A percentile compares a stretch with the other conserved stretches of the same genome.
phyloP scores from a whole-genome alignment of 2,888 invertebrate genomes.

The Diploptera punctata region DNA sequence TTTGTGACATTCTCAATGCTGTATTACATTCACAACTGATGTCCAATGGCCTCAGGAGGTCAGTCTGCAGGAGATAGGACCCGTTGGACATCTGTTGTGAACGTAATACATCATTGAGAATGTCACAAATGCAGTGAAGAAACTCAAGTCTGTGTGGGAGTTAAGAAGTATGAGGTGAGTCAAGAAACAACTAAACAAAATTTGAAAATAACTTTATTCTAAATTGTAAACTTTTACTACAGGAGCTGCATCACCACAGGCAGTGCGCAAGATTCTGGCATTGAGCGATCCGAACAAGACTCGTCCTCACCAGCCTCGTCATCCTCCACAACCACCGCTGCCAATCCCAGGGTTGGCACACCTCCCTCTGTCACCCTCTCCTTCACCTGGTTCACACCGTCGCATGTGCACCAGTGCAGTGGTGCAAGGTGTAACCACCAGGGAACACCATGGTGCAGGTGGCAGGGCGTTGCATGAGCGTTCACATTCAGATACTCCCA shows the following conservation, averaged over 20 bases:
- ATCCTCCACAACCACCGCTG: constrained; percentile 58
- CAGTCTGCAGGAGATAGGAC: too few species aligned
- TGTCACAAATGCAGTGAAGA: too few species aligned
- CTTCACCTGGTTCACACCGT: constrained; percentile 61
- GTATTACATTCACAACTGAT: too few species aligned
- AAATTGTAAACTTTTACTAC: too few species aligned
- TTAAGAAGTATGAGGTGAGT: too few species aligned
- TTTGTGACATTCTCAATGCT: too few species aligned
- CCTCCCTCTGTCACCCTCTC: constrained; percentile 63
- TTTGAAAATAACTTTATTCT: too few species aligned
- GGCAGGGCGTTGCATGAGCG: constrained; percentile 80
- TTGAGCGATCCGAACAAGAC: constrained; percentile 89
- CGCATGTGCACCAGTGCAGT: constrained; percentile 48
- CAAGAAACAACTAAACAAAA: too few species aligned
- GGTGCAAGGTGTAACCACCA: constrained; percentile 57
- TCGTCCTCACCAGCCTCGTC: constrained; percentile 84
- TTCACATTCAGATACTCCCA: constrained; percentile 88
- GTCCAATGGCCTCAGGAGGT: too few species aligned
- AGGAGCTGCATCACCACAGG: constrained; percentile 95
- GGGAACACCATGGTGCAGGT: constrained; percentile 60
- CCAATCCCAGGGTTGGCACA: constrained; percentile 65
- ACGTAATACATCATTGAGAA: too few species aligned
- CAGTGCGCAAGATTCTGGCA: constrained; percentile 93
- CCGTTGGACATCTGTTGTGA: too few species aligned
- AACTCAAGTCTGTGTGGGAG: too few species aligned